These are phyloP conservation scores for Heliconius sara DNA, from an alignment of 2,888 invertebrate species.

Conservation along the genomic window DNA sequence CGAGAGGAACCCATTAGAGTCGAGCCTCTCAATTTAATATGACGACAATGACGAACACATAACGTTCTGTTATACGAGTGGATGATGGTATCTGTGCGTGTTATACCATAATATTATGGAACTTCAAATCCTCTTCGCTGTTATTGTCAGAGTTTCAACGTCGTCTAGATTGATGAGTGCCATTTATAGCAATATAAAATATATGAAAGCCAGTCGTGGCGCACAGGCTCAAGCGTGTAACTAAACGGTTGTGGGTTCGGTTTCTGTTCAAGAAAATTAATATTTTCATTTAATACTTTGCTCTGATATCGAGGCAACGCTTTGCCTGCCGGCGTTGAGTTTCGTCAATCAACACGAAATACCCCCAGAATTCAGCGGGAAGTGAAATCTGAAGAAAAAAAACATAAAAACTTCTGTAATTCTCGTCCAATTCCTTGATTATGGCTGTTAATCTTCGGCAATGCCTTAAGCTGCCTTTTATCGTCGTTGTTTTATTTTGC, in stretches of 20 bases:
- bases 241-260: too few species aligned
- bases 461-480: conserved; percentile 69
- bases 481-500: conserved; percentile 70
- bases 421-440: conserved; percentile 79
- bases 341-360: too few species aligned
- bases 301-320: too few species aligned
- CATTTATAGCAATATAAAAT: conserved; percentile 14
- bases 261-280: too few species aligned
- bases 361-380: too few species aligned
- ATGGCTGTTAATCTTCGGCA: conserved; percentile 77
- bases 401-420: conserved; percentile 80
- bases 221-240: too few species aligned
- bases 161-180: conserved; percentile 64
- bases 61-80: conserved; percentile 45
- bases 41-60: conserved; percentile 50
- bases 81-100: conserved; percentile 59
- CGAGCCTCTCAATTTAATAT: conserved; percentile 45
- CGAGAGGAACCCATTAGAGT: conserved; percentile 39
- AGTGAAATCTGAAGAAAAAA: too few species aligned
- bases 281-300: too few species aligned
- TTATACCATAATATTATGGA: conserved; percentile 51
- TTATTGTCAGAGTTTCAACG: conserved; percentile 65
- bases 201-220: too few species aligned
- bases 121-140: conserved; percentile 62
- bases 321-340: too few species aligned